phyloP scores from a whole-genome alignment of 2,888 invertebrate genomes.

The Calameuta idolon region DNA sequence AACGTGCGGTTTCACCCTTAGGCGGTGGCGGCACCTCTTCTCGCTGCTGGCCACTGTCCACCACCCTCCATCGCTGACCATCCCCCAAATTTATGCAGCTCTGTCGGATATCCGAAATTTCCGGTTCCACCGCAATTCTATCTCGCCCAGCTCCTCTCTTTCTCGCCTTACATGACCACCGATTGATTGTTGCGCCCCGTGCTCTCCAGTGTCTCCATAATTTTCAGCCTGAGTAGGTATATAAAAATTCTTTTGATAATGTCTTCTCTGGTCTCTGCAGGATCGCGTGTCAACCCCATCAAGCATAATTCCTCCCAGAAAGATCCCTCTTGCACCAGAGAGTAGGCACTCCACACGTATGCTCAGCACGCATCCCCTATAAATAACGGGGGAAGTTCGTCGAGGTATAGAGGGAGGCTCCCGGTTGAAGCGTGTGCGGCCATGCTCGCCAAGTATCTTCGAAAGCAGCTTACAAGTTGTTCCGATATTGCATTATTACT shows the following conservation, averaged over 20 bases:
- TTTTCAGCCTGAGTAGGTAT: neutral
- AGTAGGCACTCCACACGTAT: slow-evolving; percentile 40
- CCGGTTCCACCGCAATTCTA: slow-evolving; percentile 7
- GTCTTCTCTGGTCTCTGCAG: slow-evolving; percentile 8
- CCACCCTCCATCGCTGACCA: neutral
- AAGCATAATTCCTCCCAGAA: neutral
- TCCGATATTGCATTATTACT: slow-evolving; percentile 59
- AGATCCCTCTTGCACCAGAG: neutral
- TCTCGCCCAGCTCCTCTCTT: slow-evolving; percentile 11
- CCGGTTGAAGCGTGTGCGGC: slow-evolving; percentile 15
- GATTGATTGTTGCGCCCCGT: neutral
- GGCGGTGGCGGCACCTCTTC: slow-evolving; percentile 7
- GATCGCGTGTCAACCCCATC: slow-evolving; percentile 5
- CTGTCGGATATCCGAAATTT: neutral
- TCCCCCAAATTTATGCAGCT: neutral
- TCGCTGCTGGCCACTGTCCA: neutral
- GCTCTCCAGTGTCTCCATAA: neutral
- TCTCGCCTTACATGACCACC: neutral
- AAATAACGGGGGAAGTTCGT: slow-evolving; percentile 48
- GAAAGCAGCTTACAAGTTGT: slow-evolving; percentile 54
- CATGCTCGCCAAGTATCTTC: slow-evolving; percentile 49
- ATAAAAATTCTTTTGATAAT: neutral
- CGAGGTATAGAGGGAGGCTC: neutral
- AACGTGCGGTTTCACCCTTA: slow-evolving; percentile 44
- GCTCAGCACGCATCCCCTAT: slow-evolving; percentile 56